These are phyloP conservation scores for Drosophila hamatofila DNA, from an alignment of 2,888 invertebrate genomes.

Conservation along the genomic window DNA sequence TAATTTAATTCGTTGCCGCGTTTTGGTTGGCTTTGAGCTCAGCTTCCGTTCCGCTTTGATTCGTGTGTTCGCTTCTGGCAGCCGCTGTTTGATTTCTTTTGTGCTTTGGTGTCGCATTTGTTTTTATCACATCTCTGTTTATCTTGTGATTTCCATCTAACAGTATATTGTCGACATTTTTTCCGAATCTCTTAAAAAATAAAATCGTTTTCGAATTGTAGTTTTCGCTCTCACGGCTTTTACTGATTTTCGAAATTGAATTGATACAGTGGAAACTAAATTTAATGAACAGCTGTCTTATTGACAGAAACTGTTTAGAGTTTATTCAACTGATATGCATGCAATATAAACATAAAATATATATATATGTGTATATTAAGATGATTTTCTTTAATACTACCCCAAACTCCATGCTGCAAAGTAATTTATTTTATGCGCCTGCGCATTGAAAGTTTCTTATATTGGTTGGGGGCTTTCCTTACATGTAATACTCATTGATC, in stretches of 20 bases:
- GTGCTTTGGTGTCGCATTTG: constrained; percentile 39
- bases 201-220: constrained; percentile 1
- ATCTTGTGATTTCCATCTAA: constrained; percentile 37
- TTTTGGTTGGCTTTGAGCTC: constrained; percentile 57
- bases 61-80: constrained; percentile 15
- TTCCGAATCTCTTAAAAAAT: neutral
- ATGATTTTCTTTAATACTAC: constrained; percentile 18
- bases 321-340: constrained; percentile 26
- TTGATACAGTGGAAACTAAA: neutral
- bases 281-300: neutral
- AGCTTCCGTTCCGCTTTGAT: constrained; percentile 64
- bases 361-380: constrained; percentile 16
- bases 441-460: constrained; percentile 49
- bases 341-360: neutral
- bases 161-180: constrained; percentile 12
- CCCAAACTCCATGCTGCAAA: constrained; percentile 23
- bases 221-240: constrained; percentile 40
- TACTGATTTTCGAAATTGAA: constrained; percentile 22
- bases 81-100: constrained; percentile 30
- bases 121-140: constrained; percentile 52
- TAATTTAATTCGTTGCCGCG: constrained; percentile 56
- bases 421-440: constrained; percentile 29
- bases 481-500: constrained; percentile 25
- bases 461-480: constrained; percentile 3
- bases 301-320: constrained; percentile 29